Evolutionary conservation across 2,888 invertebrate genomes (phyloP), one percentile per base, ranked within the genome.

Genomic region (Steinernema scapterisci): DNA sequence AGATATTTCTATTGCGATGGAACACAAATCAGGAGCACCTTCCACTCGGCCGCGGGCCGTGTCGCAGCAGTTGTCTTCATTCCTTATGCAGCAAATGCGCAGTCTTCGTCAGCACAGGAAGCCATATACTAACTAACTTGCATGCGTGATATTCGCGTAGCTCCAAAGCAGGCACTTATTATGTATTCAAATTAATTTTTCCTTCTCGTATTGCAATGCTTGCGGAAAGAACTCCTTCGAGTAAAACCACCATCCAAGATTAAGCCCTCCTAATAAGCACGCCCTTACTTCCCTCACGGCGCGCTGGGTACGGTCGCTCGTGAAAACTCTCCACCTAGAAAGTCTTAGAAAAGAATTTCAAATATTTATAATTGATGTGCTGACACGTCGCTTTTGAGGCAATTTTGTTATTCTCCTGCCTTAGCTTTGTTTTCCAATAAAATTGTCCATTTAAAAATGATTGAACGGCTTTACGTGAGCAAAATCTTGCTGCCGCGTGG

Each of bases 141-240:
- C 63, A 25, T 19, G 31, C 27, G 63, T 31, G 27, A 27, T 31
- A 27, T 19, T 16, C 63, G 38, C 27, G 31, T 63, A 31, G 31
- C 23, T 31, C 27, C 63, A 63, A 63, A 27, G 63, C 27, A 31
- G 27, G 63, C 63, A 63, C 23, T 63, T 63, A 63, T 63, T 63
- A 63, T 27, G 27, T 63, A 63, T 63, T 63, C 63, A 63, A 31
- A 63, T 63, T 63, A 38, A 63, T 63, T 63, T 31, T 19, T 63
- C 16, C 27, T 13, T 54, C 54, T 54, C 54, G 13, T 23, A 25
- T 63, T 63, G 23, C 63, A 31, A 16, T 19, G 13, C 13, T 48
- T 48, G 48, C 13, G 48, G 19, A 44, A 44, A 44, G 9, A 44
- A 19, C 48, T 19, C 48, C 48, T 48, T 19, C 6, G 48, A 16